phyloP scores from a whole-genome alignment of 2,888 invertebrate species.

The Pecten maximus region DNA sequence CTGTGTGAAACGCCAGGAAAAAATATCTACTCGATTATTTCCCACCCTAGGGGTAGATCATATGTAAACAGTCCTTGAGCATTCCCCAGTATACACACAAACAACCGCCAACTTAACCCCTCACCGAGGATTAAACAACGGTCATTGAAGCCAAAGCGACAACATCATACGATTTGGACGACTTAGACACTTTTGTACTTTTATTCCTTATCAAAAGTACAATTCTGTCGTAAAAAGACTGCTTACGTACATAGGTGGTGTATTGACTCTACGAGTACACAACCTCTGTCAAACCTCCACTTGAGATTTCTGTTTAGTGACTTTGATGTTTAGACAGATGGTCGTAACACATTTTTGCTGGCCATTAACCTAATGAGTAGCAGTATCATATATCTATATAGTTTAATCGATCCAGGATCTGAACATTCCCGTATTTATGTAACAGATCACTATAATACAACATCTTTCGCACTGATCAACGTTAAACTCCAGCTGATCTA shows the following conservation, averaged over 20 bases:
- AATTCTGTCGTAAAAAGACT: constrained; percentile 11
- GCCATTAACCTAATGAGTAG: constrained; percentile 5
- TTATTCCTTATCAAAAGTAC: constrained; percentile 30
- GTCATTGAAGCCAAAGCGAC: neutral
- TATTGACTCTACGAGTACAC: neutral
- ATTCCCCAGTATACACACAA: neutral
- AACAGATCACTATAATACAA: neutral
- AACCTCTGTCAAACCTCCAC: neutral
- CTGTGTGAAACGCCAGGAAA: no score
- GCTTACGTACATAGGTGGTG: neutral
- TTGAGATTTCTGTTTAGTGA: neutral
- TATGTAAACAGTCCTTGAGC: neutral
- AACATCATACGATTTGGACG: neutral
- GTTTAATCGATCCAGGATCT: neutral
- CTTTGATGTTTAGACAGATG: constrained; percentile 28
- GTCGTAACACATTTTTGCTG: neutral
- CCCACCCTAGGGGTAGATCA: neutral
- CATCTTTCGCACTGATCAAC: neutral
- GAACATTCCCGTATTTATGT: neutral
- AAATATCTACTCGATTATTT: neutral
- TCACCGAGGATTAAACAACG: neutral
- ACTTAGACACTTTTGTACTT: neutral
- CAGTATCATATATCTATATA: neutral
- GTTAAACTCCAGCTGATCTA: neutral
- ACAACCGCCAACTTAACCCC: neutral